Evolutionary conservation across 2,113 vertebrate species (phyloP), one percentile per base, ranked within the genome.

Genomic region (Vidua chalybeata): DNA sequence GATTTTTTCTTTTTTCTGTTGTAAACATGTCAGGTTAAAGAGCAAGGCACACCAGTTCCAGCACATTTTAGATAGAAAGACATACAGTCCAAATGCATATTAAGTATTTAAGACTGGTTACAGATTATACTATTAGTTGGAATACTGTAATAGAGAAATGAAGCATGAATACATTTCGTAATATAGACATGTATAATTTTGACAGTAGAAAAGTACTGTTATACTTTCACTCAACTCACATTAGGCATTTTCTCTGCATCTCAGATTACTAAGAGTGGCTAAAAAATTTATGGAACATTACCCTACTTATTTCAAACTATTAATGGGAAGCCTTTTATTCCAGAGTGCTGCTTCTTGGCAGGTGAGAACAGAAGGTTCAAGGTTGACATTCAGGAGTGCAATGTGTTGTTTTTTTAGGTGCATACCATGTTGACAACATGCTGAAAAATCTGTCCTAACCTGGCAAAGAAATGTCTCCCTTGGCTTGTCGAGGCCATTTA

Each of bases 111-210:
- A 79, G 84, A 90, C 31, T 66, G 49, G 31, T 90, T 87, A 91
- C 56, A 82, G 87, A 84, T 93, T 52, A 73, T 84, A 85, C 51
- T 61, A 10, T 79, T 91, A 82, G 79, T 41, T 92, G 63, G 58
- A 66, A 83, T 85, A 78, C 63, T 77, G 63, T 46, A 89, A 78
- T 31, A 93, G 74, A 83, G 71, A 92, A 95, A 93, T 81, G 87
- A 95, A 66, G 80, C 92, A 76, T 90, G 75, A 92, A 84, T 78
- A 51, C 51, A 23, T 76, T 96, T 94, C 27, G 10, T 77, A 84
- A 91, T 63, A 89, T 0, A 94, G 80, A 66, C 43, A 24, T 45
- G 62, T 73, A 45, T 67, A 91, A 91, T 79, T 86, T 87, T 88
- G 79, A 90, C 67, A 93, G 63, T 56, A 75, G 77, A 77, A 94